Evolutionary conservation across 2,888 invertebrate genomes (phyloP), one percentile per base, ranked within the genome.

Genomic region (Drosophila pseudotakahashii): DNA sequence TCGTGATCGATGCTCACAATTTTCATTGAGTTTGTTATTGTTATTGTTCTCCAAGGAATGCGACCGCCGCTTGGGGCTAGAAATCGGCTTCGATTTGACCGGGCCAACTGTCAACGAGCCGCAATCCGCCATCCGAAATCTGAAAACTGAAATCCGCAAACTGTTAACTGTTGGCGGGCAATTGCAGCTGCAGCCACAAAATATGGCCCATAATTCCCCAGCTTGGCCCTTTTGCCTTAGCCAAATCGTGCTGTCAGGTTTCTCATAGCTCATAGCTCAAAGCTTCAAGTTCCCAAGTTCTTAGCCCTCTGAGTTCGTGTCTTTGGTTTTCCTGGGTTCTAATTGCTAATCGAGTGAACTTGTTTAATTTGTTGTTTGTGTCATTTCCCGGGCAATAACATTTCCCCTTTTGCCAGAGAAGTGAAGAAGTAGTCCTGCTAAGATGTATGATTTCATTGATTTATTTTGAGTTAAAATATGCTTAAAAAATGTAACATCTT

Each of bases 51-150:
- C 69, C 60, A 48, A 68, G 88, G 81, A 88, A 81, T 81, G 86
- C 88, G 84, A 81, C 79, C 82, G 81, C 55, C 75, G 79, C 79
- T 71, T 45, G 45, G 63, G 86, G 81, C 88, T 88, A 81, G 88
- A 81, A 81, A 81, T 81, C 82, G 82, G 74, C 77, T 70, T 48
- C 66, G 47, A 70, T 57, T 67, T 69, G 66, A 70, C 69, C 69
- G 45, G 66, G 66, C 66, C 83, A 83, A 81, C 81, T 81, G 81
- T 88, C 81, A 81, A 88, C 88, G 64, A 73, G 39, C 73, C 60
- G 7, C 62, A 63, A 62, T 63, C 62, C 63, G 45, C 16, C 32
- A 48, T 48, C 32, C 59, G 16, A 41, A 14, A 14, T 10, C 39
- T 4, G 9, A n/a, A 51, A 52, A 26, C 41, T 16, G 5, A 26